A percentile compares a stretch with the other conserved stretches of the same genome.
Evolutionary conservation across 2,113 vertebrate genomes (phyloP).

Genomic region (Mixornis gularis): DNA sequence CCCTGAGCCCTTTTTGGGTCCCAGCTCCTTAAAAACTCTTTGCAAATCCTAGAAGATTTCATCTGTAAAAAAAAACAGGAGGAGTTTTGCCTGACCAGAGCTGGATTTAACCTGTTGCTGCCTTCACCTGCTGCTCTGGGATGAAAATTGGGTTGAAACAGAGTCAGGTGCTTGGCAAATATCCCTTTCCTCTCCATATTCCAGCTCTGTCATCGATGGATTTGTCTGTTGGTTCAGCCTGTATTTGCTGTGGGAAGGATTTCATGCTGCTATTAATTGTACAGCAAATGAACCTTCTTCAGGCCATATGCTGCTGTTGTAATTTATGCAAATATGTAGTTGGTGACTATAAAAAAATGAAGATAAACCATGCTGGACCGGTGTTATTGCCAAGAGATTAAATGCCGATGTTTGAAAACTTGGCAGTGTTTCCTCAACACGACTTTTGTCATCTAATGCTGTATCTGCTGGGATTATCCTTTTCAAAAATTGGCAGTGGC

Average conservation of each 20-base stretch:
- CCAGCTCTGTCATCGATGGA: neutral
- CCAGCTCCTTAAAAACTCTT: neutral
- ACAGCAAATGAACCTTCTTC: neutral
- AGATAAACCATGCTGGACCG: neutral
- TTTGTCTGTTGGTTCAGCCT: neutral
- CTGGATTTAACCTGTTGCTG: neutral
- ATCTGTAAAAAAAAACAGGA: neutral
- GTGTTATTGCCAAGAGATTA: neutral
- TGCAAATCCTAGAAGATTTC: neutral
- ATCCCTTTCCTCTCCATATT: neutral
- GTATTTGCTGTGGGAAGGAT: neutral
- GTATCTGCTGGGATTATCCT: constrained; percentile 57
- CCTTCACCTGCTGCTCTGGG: neutral
- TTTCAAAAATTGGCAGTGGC: constrained; percentile 38
- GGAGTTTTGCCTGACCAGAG: neutral
- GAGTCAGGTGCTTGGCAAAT: neutral
- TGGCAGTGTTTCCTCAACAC: neutral
- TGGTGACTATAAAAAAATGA: neutral
- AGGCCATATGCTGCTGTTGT: neutral
- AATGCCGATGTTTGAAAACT: neutral
- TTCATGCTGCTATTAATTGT: neutral
- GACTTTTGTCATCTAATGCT: neutral
- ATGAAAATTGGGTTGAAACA: neutral
- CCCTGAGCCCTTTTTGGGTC: neutral
- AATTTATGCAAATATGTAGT: neutral